Conservation (phyloP, 2,113 vertebrate species). For the Amphiprion ocellaris region DNA sequence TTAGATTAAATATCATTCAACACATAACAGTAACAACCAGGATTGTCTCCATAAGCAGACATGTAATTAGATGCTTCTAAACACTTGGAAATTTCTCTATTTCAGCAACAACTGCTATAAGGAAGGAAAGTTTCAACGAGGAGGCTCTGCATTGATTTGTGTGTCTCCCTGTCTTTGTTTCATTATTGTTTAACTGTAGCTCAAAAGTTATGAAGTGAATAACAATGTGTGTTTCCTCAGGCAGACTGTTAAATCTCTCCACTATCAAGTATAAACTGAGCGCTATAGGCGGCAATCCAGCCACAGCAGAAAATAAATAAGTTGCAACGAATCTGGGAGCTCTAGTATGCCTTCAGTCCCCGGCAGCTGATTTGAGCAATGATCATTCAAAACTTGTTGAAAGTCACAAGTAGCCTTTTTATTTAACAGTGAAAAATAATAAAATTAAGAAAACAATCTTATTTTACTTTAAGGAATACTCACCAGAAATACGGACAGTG, state of each 20-base stretch:
- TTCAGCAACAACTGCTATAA: constrained; percentile 11
- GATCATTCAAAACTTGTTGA: neutral
- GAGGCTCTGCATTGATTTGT: constrained; percentile 34
- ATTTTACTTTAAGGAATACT: neutral
- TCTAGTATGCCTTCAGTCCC: constrained; percentile 4
- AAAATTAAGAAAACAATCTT: neutral
- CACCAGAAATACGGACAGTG: neutral
- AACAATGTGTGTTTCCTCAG: constrained; percentile 38
- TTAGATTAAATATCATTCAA: neutral
- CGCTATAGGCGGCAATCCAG: constrained; percentile 14
- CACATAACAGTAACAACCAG: neutral
- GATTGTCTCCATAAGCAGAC: neutral
- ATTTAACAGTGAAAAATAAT: neutral
- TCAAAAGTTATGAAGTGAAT: constrained; percentile 39
- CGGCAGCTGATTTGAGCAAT: neutral
- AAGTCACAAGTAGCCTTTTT: neutral
- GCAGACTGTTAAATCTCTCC: constrained; percentile 34
- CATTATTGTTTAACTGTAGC: constrained; percentile 26
- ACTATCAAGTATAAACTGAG: constrained; percentile 30
- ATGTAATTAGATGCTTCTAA: neutral
- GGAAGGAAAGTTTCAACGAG: neutral
- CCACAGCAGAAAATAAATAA: constrained; percentile 8
- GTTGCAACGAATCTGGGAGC: constrained; percentile 7
- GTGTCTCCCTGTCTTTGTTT: constrained; percentile 22
- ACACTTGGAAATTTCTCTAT: neutral